A percentile compares a stretch with the other conserved stretches of the same genome.
Evolutionary conservation across 2,888 invertebrate species (phyloP).

Genomic region (Lithophane ornitopus): DNA sequence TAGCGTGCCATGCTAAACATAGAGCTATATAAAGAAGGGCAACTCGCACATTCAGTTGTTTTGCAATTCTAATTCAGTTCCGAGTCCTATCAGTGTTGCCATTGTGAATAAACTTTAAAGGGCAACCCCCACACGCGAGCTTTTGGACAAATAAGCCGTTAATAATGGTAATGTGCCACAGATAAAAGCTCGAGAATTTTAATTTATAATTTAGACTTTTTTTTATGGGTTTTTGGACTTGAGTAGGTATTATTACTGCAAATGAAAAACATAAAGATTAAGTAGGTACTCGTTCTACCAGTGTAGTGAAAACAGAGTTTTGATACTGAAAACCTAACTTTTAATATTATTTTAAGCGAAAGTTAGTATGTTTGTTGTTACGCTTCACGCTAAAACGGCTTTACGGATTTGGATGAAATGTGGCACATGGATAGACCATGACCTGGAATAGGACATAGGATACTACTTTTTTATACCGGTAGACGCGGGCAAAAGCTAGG

Average conservation of each 20-base stretch:
- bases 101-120: constrained; percentile 73
- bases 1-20: constrained; percentile 62
- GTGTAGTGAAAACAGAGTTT: not conserved
- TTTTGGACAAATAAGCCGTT: constrained; percentile 75
- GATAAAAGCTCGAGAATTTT: constrained; percentile 66
- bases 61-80: constrained; percentile 80
- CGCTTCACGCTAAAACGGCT: too few relatives aligned
- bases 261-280: not conserved
- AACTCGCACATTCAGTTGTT: constrained; percentile 71
- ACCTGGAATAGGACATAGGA: too few relatives aligned
- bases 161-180: constrained; percentile 71
- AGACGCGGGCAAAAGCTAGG: too few relatives aligned
- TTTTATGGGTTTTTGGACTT: constrained; percentile 16
- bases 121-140: constrained; percentile 73
- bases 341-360: too few relatives aligned
- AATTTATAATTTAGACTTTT: constrained; percentile 41
- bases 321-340: not conserved
- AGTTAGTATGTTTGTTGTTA: too few relatives aligned
- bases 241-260: not conserved
- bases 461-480: too few relatives aligned
- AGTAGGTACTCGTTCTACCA: too few relatives aligned
- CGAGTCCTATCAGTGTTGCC: constrained; percentile 70
- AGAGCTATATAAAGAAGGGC: constrained; percentile 69
- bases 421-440: too few relatives aligned
- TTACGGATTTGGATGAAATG: too few relatives aligned